A percentile compares a stretch with the other conserved stretches of the same genome.
Evolutionary conservation across 2,888 invertebrate genomes (phyloP).

Genomic region (Pheosia gnoma): DNA sequence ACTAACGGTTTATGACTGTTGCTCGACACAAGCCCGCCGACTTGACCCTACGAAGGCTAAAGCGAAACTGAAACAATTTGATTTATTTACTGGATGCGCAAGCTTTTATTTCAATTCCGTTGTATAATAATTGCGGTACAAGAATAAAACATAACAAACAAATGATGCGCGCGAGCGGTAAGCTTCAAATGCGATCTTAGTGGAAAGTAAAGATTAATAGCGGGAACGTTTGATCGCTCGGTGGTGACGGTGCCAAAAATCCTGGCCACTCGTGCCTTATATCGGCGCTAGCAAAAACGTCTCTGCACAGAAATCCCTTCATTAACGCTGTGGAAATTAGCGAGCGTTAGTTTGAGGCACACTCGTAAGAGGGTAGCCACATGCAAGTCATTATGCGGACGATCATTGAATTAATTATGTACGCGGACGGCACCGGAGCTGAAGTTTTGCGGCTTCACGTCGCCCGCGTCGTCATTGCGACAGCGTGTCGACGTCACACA

Average conservation of each 20-base stretch:
- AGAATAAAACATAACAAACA: constrained; percentile 58
- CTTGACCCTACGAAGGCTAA: constrained; percentile 38
- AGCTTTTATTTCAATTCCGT: constrained; percentile 54
- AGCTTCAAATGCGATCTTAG: constrained; percentile 79
- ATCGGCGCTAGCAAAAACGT: constrained; percentile 68
- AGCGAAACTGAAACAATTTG: constrained; percentile 39
- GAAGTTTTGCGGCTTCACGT: constrained; percentile 57
- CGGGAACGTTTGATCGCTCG: constrained; percentile 66
- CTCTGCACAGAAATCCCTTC: constrained; percentile 66
- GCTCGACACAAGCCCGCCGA: constrained; percentile 31
- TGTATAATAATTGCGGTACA: constrained; percentile 26
- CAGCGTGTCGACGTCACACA: constrained; percentile 30
- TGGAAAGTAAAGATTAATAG: constrained; percentile 74
- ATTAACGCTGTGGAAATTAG: constrained; percentile 75
- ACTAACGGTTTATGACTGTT: constrained; percentile 46
- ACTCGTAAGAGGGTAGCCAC: constrained; percentile 63
- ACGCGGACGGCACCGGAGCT: constrained; percentile 58
- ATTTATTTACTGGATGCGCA: constrained; percentile 41
- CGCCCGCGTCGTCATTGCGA: constrained; percentile 24
- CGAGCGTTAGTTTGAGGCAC: constrained; percentile 68
- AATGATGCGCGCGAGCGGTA: constrained; percentile 46
- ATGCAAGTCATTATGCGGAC: constrained; percentile 82
- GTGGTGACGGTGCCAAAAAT: constrained; percentile 75
- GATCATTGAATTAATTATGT: constrained; percentile 80
- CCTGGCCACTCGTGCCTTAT: constrained; percentile 49